Conservation (phyloP, 2,113 vertebrate species). For the Mirza zaza region DNA sequence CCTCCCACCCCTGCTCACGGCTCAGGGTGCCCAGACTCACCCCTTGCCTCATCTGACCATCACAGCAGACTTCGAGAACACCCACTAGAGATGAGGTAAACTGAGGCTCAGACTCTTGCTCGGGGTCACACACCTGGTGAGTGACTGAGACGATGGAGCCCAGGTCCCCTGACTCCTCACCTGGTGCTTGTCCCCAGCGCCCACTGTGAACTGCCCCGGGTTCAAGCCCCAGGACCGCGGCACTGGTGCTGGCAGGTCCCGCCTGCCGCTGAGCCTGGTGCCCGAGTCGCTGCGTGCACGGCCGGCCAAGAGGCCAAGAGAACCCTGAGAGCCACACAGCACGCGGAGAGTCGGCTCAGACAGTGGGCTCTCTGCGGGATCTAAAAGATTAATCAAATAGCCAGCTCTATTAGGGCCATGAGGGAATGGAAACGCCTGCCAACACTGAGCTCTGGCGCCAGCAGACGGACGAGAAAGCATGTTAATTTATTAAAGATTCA, state of each 20-base stretch:
- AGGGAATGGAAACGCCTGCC: constrained; percentile 61
- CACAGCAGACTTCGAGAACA: background rate
- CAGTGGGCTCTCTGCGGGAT: constrained; percentile 50
- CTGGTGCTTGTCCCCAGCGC: background rate
- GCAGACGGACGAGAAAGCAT: constrained; percentile 62
- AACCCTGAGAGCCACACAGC: background rate
- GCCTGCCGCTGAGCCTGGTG: background rate
- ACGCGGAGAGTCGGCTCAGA: background rate
- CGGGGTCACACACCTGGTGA: background rate
- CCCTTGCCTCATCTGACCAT: background rate
- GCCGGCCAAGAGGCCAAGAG: background rate
- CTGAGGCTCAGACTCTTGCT: background rate
- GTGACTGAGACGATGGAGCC: too few species aligned
- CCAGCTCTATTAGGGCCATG: constrained; percentile 69
- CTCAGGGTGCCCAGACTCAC: background rate
- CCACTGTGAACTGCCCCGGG: background rate
- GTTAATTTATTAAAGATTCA: constrained; percentile 81
- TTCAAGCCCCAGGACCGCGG: background rate
- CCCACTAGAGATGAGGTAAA: background rate
- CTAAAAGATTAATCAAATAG: constrained; percentile 81
- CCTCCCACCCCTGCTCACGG: background rate
- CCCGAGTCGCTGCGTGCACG: too few species aligned
- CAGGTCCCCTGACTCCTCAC: background rate
- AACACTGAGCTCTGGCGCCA: constrained; percentile 42
- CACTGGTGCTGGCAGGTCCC: background rate